A percentile compares a stretch with the other conserved stretches of the same genome.
phyloP scores from a whole-genome alignment of 2,113 vertebrate genomes.

The Hemichromis elongatus region DNA sequence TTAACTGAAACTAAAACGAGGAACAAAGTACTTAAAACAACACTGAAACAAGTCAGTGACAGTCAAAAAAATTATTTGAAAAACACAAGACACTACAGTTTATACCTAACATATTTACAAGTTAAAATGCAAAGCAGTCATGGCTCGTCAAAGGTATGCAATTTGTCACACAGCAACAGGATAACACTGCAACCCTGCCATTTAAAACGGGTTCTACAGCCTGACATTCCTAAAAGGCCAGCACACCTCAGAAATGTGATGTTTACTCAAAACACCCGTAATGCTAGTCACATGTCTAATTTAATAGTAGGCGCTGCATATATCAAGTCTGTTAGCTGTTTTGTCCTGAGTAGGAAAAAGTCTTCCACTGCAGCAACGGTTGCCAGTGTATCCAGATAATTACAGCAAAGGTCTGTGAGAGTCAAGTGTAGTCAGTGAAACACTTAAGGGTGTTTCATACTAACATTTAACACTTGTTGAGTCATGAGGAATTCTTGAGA shows the following conservation, averaged over 20 bases:
- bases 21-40: neutral
- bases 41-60: neutral
- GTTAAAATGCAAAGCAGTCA: neutral
- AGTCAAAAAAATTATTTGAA: neutral
- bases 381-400: neutral
- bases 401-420: neutral
- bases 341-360: neutral
- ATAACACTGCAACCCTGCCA: neutral
- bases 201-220: constrained; percentile 50
- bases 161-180: neutral
- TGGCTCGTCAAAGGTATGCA: neutral
- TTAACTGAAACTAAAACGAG: neutral
- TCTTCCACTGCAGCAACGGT: neutral
- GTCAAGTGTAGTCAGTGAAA: neutral
- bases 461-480: neutral
- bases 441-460: neutral
- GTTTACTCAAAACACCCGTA: constrained; percentile 41
- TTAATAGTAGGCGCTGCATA: neutral
- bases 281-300: neutral
- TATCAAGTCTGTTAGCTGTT: neutral
- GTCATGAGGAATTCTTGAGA: neutral
- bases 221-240: constrained; percentile 2
- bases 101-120: neutral
- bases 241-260: neutral
- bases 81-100: neutral